Percentiles rank a stretch among this genome's conserved stretches.
Evolutionary conservation across 2,113 vertebrate species (phyloP).

Genomic region (Tretioscincus oriximinensis): DNA sequence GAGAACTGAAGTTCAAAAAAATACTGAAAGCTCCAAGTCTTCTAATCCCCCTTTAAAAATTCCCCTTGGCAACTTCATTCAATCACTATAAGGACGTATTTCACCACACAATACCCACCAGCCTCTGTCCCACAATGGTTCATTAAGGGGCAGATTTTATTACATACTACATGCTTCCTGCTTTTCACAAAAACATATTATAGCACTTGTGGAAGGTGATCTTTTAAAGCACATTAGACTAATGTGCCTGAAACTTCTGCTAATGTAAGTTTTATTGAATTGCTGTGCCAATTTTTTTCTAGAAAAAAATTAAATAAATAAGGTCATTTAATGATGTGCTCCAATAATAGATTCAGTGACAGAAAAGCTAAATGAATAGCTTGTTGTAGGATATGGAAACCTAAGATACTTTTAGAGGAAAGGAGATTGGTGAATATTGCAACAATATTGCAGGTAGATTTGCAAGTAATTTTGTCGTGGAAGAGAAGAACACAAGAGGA

Average conservation of each 20-base stretch:
- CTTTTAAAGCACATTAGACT: constrained; percentile 90
- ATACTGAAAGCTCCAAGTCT: too few species aligned
- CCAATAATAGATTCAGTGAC: constrained; percentile 75
- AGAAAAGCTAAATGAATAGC: constrained; percentile 73
- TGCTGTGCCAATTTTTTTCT: constrained; percentile 66
- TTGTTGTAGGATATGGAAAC: constrained; percentile 69
- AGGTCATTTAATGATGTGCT: constrained; percentile 81
- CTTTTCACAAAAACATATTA: constrained; percentile 92
- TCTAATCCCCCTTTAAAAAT: not conserved
- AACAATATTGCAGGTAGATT: constrained; percentile 46
- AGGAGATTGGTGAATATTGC: constrained; percentile 61
- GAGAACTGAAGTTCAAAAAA: too few species aligned
- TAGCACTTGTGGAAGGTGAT: constrained; percentile 85
- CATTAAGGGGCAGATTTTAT: constrained; percentile 94
- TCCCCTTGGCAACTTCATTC: constrained; percentile 54
- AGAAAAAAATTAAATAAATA: constrained; percentile 48
- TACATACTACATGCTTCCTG: constrained; percentile 91
- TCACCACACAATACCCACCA: constrained; percentile 65
- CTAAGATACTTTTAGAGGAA: constrained; percentile 63
- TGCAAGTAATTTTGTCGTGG: not conserved
- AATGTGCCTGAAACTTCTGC: constrained; percentile 86
- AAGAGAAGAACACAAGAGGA: not conserved
- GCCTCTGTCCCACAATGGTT: constrained; percentile 80
- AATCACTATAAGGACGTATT: constrained; percentile 71
- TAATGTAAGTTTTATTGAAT: constrained; percentile 87